Base-by-base conservation (phyloP, 2,888 invertebrate species). In the Drosophila lutescens region DNA sequence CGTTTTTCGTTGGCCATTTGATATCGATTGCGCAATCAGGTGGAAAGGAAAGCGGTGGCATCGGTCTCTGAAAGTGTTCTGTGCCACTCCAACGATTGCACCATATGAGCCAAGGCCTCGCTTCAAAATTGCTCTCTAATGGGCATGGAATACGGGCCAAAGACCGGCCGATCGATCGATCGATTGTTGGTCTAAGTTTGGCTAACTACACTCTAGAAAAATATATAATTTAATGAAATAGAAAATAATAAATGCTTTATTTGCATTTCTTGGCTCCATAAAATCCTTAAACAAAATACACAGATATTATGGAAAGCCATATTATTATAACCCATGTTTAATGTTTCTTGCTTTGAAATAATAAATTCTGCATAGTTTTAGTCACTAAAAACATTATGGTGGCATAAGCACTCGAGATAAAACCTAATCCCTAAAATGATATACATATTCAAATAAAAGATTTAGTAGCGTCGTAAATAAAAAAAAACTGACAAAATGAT, bases 21-120 rank as follows among this genome's bases (percentile, higher is more conserved):
- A 15, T 49, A 67, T 70, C 49, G 41, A 78, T 83, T 85, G 82
- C 59, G 70, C 63, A 86, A 84, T 60, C 49, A 69, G 46, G 47
- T 58, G 53, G 56, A 53, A 46, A 67, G 53, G 56, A 53, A 46
- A 67, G 55, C 34, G 38, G 60, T 63, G n/a, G 26, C 9, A 49
- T 26, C 40, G 30, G 34, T 58, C 20, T 40, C 30, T 7, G 9
- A 30, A 43, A 36, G 47, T 50, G 61, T 38, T 72, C 73, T 72
- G 43, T 32, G 49, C 73, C 73, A 68, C 34, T 51, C 34, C 38
- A 61, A 40, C 26, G 7, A 51, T 72, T 68, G 74, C 74, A 51
- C 44, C 66, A 56, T 63, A 47, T 59, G 13, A 57, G 44, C 58
- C 72, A 73, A 65, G 74, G 71, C 54, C 66, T 40, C 46, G 34